phyloP scores from a whole-genome alignment of 2,113 vertebrate genomes.

The Platichthys stellatus region DNA sequence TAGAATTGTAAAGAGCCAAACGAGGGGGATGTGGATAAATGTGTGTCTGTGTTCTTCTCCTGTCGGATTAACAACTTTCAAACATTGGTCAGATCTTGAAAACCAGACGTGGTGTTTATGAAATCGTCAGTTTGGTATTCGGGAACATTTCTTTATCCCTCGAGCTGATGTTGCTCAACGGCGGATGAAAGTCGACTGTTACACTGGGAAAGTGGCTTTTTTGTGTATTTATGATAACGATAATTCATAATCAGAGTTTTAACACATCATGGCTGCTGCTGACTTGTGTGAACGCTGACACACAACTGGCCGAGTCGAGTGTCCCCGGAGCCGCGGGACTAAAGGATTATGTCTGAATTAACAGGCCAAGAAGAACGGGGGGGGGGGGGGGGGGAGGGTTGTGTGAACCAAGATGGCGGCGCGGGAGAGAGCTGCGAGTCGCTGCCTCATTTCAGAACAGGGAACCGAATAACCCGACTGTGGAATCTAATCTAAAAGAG shows the following conservation, averaged over 20 bases:
- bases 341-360: constrained; percentile 30
- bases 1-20: no score
- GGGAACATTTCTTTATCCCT: not conserved
- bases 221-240: not conserved
- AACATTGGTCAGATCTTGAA: no score
- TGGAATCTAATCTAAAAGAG: not conserved
- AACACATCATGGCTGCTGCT: not conserved
- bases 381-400: no score
- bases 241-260: not conserved
- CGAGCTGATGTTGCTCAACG: not conserved
- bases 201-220: not conserved
- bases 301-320: not conserved
- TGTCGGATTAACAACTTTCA: no score
- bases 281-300: not conserved
- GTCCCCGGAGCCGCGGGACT: not conserved
- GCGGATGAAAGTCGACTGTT: not conserved
- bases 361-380: no score
- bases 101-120: no score
- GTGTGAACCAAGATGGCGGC: constrained; percentile 8
- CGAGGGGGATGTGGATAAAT: no score
- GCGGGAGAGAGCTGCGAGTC: not conserved
- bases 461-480: not conserved
- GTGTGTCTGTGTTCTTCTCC: no score
- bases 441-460: not conserved
- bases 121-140: no score